These are phyloP conservation scores for Tetraodon nigroviridis DNA, from an alignment of 2,113 vertebrate species.

Conservation along the genomic window DNA sequence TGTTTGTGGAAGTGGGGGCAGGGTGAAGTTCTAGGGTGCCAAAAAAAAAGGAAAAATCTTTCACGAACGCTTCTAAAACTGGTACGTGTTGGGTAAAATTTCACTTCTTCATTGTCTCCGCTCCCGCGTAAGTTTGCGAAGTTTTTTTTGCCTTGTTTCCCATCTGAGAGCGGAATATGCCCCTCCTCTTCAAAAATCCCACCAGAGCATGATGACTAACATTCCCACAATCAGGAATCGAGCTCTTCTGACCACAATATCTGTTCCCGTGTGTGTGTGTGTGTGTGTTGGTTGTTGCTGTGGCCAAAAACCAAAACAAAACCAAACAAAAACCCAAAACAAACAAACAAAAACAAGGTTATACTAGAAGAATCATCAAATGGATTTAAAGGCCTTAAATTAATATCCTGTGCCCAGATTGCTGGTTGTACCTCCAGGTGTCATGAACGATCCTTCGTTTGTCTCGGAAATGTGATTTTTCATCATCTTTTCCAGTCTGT, in stretches of 20 bases:
- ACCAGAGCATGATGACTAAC: slow-evolving; percentile 51
- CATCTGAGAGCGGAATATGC: slow-evolving; percentile 64
- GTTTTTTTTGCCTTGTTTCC: slow-evolving; percentile 47
- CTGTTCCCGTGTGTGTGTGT: too few species aligned
- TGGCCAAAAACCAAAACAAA: background rate
- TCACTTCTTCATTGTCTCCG: slow-evolving; percentile 42
- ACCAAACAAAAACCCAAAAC: background rate
- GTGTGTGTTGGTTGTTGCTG: slow-evolving; percentile 30
- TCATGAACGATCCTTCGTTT: too few species aligned
- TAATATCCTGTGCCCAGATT: too few species aligned
- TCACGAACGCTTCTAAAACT: background rate
- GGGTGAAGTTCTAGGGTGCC: background rate
- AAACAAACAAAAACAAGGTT: background rate
- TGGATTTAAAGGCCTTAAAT: too few species aligned
- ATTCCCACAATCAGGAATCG: slow-evolving; percentile 60
- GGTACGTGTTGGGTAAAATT: slow-evolving; percentile 16
- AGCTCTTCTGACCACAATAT: slow-evolving; percentile 17
- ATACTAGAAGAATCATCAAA: too few species aligned
- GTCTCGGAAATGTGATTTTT: too few species aligned
- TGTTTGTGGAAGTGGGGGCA: slow-evolving; percentile 50
- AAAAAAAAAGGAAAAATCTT: too few species aligned
- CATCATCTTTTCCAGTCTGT: too few species aligned
- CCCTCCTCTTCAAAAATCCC: slow-evolving; percentile 75
- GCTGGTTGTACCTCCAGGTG: too few species aligned
- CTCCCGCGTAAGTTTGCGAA: slow-evolving; percentile 61